Percentiles rank a stretch among this genome's conserved stretches.
Evolutionary conservation across 2,888 invertebrate species (phyloP).

Genomic region (Dasysyrphus tricinctus): DNA sequence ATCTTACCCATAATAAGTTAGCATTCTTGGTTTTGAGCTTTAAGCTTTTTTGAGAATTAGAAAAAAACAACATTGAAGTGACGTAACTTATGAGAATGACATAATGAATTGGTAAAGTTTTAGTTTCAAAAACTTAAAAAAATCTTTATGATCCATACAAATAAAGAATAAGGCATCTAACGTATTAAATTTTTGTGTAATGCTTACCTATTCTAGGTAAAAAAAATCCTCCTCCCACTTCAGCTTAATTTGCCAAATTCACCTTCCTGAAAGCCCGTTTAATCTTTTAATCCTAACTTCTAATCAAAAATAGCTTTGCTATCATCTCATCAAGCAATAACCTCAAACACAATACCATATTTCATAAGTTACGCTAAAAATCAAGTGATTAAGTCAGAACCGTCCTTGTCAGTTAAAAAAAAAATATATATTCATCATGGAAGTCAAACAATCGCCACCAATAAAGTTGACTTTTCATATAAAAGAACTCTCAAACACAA

Average conservation of each 20-base stretch:
- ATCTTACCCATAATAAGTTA: too few relatives aligned
- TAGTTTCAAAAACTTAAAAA: too few relatives aligned
- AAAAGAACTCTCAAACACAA: constrained; percentile 6
- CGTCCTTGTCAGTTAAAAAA: constrained; percentile 2
- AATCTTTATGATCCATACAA: too few relatives aligned
- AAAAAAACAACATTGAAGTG: too few relatives aligned
- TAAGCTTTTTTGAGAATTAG: too few relatives aligned
- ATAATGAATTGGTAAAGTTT: too few relatives aligned
- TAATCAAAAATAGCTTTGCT: background rate
- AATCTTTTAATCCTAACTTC: background rate
- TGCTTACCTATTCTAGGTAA: too few relatives aligned
- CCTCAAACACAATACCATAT: background rate
- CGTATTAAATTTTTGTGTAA: too few relatives aligned
- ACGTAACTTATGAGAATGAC: too few relatives aligned
- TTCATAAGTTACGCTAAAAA: background rate
- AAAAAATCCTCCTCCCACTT: too few relatives aligned
- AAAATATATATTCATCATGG: background rate
- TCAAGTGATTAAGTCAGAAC: background rate
- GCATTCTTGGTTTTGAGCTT: too few relatives aligned
- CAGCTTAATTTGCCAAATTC: background rate
- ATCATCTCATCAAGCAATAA: background rate
- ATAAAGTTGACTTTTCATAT: background rate
- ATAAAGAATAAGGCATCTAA: too few relatives aligned
- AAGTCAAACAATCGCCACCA: background rate
- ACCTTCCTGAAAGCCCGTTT: background rate